phyloP scores from a whole-genome alignment of 2,113 vertebrate genomes.

The Camelus bactrianus region DNA sequence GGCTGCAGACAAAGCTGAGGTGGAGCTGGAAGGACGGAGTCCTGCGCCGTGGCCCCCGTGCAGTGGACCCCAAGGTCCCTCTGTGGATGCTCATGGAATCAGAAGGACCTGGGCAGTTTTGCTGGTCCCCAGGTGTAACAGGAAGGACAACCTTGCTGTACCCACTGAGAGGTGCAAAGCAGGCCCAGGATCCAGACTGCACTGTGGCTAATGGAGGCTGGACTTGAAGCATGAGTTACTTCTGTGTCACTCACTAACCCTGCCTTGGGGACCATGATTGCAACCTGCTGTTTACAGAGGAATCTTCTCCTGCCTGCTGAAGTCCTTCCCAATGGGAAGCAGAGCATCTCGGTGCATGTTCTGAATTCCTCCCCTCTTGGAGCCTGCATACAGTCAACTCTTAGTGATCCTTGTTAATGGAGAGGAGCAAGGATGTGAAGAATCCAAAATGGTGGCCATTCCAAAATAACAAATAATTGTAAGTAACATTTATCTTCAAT shows the following conservation, averaged over 20 bases:
- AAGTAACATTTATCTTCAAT: conserved; percentile 47
- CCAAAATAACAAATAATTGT: conserved; percentile 11
- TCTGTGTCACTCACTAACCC: background rate
- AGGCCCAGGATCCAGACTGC: background rate
- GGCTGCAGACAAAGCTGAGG: background rate
- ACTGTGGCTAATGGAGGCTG: background rate
- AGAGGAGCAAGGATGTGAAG: conserved; percentile 40
- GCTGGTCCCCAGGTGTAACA: too few species aligned
- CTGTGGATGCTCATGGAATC: background rate
- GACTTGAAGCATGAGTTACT: fast-evolving
- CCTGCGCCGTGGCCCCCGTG: background rate
- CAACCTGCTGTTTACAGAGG: too few species aligned
- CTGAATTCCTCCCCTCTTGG: background rate
- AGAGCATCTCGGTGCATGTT: background rate
- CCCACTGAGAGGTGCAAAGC: background rate
- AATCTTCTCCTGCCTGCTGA: background rate
- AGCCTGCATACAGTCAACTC: conserved; percentile 3
- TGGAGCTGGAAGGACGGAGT: background rate
- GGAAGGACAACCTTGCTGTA: fast-evolving
- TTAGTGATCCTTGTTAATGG: conserved; percentile 56
- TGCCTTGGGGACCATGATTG: fast-evolving
- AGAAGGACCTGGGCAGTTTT: background rate
- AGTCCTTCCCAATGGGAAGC: background rate
- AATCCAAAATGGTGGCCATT: conserved; percentile 36
- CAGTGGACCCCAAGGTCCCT: background rate